Evolutionary conservation across 2,113 vertebrate genomes (phyloP).

Genomic region (Cyanoderma ruficeps): DNA sequence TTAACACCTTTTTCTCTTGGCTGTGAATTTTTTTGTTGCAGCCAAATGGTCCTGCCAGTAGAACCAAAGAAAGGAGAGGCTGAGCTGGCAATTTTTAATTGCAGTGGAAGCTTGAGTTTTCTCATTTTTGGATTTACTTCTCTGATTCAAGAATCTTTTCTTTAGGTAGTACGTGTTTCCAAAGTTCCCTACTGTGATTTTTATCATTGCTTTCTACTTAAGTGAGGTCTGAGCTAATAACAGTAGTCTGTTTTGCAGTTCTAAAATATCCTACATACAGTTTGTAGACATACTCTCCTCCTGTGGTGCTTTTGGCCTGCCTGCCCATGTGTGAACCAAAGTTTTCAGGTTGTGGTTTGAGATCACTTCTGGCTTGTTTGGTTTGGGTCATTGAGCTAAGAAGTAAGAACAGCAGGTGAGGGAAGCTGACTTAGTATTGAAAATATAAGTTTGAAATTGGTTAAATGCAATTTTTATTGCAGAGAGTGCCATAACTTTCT

Average conservation of each 20-base stretch:
- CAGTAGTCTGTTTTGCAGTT: neutral
- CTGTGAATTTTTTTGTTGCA: neutral
- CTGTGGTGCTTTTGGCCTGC: neutral
- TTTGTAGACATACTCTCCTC: accelerated
- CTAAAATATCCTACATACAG: neutral
- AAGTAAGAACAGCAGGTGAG: neutral
- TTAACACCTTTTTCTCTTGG: neutral
- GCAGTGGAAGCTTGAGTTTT: neutral
- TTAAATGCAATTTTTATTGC: neutral
- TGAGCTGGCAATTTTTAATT: neutral
- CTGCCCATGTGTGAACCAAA: neutral
- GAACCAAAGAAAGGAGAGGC: neutral
- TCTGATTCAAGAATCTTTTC: neutral
- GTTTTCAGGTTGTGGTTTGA: neutral
- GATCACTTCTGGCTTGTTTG: neutral
- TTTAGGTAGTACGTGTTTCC: neutral
- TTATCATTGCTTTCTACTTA: neutral
- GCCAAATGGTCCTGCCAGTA: neutral
- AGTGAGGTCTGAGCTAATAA: neutral
- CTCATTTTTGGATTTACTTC: neutral
- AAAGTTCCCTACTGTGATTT: neutral
- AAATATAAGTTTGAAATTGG: neutral
- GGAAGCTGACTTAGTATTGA: neutral
- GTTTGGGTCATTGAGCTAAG: neutral
- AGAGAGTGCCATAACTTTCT: neutral